A percentile compares a stretch with the other conserved stretches of the same genome.
Conservation (phyloP, 2,797 vertebrate species). For the Sebastes nivosus region DNA sequence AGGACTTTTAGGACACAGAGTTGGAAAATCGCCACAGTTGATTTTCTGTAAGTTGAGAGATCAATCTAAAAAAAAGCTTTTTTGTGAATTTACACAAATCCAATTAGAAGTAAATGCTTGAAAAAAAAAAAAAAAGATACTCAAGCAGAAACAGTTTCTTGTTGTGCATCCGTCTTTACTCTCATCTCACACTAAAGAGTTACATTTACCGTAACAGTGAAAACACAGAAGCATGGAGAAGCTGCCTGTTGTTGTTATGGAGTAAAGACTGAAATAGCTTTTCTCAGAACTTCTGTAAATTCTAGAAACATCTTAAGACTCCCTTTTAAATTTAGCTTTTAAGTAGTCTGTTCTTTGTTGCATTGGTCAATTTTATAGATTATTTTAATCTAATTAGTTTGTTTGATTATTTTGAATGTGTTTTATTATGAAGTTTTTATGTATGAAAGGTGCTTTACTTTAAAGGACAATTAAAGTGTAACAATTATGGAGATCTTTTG, state of each 20-base stretch:
- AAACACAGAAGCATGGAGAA: neutral
- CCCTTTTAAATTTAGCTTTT: neutral
- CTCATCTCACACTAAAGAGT: neutral
- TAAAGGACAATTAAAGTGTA: too few relatives aligned
- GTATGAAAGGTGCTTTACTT: neutral
- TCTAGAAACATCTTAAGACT: neutral
- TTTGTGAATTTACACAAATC: neutral
- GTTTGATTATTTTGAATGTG: rapidly evolving
- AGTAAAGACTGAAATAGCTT: neutral
- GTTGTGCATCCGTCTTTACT: neutral
- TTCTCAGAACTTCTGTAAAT: neutral
- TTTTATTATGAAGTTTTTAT: rapidly evolving
- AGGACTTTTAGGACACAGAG: neutral
- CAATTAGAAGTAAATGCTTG: neutral
- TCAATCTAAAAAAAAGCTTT: neutral
- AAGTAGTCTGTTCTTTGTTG: neutral
- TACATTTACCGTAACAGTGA: too few relatives aligned
- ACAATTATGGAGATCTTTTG: too few relatives aligned
- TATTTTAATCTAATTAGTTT: neutral
- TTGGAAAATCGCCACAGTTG: neutral
- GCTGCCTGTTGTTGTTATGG: neutral
- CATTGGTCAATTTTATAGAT: neutral
- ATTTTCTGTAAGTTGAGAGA: neutral
- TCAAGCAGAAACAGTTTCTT: neutral
- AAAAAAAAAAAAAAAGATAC: neutral